Percentiles rank a stretch among this genome's conserved stretches.
Conservation (phyloP, 1,140 invertebrate genomes). For the Neodiprion lecontei region DNA sequence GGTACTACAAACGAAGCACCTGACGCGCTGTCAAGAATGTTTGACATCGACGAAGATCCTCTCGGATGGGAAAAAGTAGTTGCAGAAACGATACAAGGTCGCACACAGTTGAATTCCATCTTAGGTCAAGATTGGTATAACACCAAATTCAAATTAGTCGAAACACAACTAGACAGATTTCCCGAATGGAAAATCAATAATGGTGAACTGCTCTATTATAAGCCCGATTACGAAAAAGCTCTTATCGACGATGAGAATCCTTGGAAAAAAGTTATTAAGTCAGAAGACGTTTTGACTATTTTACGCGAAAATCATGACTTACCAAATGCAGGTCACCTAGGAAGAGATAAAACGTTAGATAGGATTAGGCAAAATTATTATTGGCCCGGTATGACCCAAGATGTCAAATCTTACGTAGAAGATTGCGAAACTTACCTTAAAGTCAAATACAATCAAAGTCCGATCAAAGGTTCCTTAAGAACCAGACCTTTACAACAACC, state of each 20-base stretch:
- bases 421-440: constrained; percentile 20
- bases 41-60: constrained; percentile 21
- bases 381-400: constrained; percentile 8
- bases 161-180: constrained; percentile 18
- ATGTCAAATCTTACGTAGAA: constrained; percentile 13
- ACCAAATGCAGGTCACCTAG: constrained; percentile 20
- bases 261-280: constrained; percentile 24
- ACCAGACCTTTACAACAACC: constrained; percentile 10
- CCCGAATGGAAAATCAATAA: constrained; percentile 24
- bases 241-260: constrained; percentile 22
- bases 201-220: constrained; percentile 17
- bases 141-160: constrained; percentile 11
- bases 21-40: constrained; percentile 24
- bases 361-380: constrained; percentile 22
- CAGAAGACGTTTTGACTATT: constrained; percentile 15
- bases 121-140: constrained; percentile 17
- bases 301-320: constrained; percentile 21
- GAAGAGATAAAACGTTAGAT: constrained; percentile 23
- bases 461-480: neutral
- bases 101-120: constrained; percentile 20
- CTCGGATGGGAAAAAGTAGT: constrained; percentile 16
- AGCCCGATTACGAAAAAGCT: constrained; percentile 14
- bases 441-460: constrained; percentile 21
- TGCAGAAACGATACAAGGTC: constrained; percentile 20
- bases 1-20: constrained; percentile 24